Evolutionary conservation across 1,140 invertebrate species (phyloP).

Genomic region (Neodiprion lecontei): DNA sequence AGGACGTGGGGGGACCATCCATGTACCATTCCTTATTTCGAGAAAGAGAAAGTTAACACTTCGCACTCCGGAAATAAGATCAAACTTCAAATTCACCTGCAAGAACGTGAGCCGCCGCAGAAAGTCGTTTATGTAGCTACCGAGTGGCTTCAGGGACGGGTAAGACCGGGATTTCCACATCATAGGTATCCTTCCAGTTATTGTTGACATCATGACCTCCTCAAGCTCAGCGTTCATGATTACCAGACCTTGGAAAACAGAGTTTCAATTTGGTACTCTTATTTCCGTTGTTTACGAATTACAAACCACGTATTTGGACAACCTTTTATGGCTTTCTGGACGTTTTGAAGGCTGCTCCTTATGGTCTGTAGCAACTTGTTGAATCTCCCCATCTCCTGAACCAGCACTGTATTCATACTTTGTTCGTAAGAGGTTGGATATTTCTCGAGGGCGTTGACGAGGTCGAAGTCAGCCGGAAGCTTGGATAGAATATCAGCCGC

Average conservation of each 20-base stretch:
- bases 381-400: slow-evolving; percentile 93
- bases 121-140: slow-evolving; percentile 89
- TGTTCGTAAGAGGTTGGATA: slow-evolving; percentile 84
- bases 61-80: slow-evolving; percentile 12
- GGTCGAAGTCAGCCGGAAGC: slow-evolving; percentile 78
- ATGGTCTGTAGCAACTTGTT: slow-evolving; percentile 82
- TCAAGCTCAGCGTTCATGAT: slow-evolving; percentile 88
- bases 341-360: slow-evolving; percentile 75
- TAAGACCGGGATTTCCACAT: slow-evolving; percentile 89
- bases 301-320: slow-evolving; percentile 3
- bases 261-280: slow-evolving; percentile 31
- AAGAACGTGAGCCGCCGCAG: slow-evolving; percentile 80
- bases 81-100: slow-evolving; percentile 65
- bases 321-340: slow-evolving; percentile 91
- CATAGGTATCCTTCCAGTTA: slow-evolving; percentile 83
- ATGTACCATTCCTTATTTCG: slow-evolving; percentile 79
- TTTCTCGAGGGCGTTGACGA: slow-evolving; percentile 71
- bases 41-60: slow-evolving; percentile 3
- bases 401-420: slow-evolving; percentile 93
- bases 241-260: slow-evolving; percentile 67
- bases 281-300: background rate
- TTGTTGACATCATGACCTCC: slow-evolving; percentile 84
- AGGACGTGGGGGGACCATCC: slow-evolving; percentile 79
- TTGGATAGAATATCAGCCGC: slow-evolving; percentile 75
- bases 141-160: slow-evolving; percentile 91